phyloP scores from a whole-genome alignment of 92 coral and sea anemone genomes.

The Paramuricea clavata region DNA sequence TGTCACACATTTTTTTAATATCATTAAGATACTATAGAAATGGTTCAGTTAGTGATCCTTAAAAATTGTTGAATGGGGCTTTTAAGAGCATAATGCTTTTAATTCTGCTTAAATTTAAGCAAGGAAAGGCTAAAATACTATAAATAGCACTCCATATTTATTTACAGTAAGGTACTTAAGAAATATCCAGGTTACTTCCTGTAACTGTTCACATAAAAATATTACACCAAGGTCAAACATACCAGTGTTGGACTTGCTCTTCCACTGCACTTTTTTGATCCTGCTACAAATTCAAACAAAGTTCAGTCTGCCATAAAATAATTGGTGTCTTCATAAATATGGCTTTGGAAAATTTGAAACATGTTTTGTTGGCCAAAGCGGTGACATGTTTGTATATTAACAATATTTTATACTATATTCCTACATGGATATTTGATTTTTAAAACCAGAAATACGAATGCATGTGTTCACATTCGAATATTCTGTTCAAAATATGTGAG shows the following conservation, averaged over 20 bases:
- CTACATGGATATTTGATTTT: background rate
- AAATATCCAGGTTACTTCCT: constrained; percentile 35
- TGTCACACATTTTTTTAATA: constrained; percentile 11
- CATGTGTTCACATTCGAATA: background rate
- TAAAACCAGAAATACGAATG: background rate
- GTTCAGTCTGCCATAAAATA: background rate
- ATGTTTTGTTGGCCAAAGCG: background rate
- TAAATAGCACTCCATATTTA: background rate
- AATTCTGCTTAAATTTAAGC: background rate
- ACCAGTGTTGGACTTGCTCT: constrained; percentile 69
- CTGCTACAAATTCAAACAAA: constrained; percentile 62
- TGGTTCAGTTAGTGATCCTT: background rate
- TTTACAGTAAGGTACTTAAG: constrained; percentile 14
- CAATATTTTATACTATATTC: background rate
- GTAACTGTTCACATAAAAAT: constrained; percentile 31
- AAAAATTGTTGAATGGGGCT: background rate
- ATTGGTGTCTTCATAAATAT: background rate
- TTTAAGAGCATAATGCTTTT: background rate
- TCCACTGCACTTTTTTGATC: constrained; percentile 79
- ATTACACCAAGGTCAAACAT: constrained; percentile 29
- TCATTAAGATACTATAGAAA: background rate
- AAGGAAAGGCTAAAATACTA: background rate
- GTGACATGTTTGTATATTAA: background rate
- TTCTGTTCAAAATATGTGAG: background rate
- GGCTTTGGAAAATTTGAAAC: too few relatives aligned